These are phyloP conservation scores for Azorinus chamasolen DNA, from an alignment of 2,888 invertebrate species.

Conservation along the genomic window DNA sequence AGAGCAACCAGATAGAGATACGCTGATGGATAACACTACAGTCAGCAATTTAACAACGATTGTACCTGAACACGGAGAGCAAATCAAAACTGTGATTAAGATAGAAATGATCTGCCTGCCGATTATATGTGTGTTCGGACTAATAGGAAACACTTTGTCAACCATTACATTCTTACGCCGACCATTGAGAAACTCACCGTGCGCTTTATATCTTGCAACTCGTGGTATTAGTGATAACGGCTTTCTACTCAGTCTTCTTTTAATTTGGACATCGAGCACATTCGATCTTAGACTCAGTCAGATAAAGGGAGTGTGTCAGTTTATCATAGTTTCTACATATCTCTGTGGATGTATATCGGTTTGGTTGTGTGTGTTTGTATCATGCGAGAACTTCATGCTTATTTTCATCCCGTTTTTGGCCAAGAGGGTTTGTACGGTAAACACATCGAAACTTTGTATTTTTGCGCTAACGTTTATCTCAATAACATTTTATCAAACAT, in stretches of 20 bases:
- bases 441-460: constrained; percentile 38
- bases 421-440: constrained; percentile 48
- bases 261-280: constrained; percentile 67
- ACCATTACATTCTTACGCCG: constrained; percentile 91
- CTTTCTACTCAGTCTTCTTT: constrained; percentile 90
- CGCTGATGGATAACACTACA: neutral
- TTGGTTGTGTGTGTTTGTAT: constrained; percentile 72
- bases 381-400: constrained; percentile 69
- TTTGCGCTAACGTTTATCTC: constrained; percentile 38
- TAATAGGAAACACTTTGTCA: constrained; percentile 91
- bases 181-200: constrained; percentile 91
- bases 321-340: constrained; percentile 90
- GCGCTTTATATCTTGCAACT: constrained; percentile 92
- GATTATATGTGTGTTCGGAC: constrained; percentile 88
- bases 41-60: neutral
- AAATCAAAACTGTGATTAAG: constrained; percentile 7
- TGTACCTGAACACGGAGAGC: neutral
- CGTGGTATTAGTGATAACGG: constrained; percentile 93
- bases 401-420: constrained; percentile 67
- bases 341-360: constrained; percentile 77
- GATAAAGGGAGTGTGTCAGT: constrained; percentile 90
- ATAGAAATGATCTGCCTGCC: constrained; percentile 44
- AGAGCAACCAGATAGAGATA: neutral
- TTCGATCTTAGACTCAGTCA: constrained; percentile 41
- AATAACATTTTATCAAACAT: constrained; percentile 58